A percentile compares a stretch with the other conserved stretches of the same genome.
Evolutionary conservation across 2,888 invertebrate genomes (phyloP).

Genomic region (Mythimna loreyi): DNA sequence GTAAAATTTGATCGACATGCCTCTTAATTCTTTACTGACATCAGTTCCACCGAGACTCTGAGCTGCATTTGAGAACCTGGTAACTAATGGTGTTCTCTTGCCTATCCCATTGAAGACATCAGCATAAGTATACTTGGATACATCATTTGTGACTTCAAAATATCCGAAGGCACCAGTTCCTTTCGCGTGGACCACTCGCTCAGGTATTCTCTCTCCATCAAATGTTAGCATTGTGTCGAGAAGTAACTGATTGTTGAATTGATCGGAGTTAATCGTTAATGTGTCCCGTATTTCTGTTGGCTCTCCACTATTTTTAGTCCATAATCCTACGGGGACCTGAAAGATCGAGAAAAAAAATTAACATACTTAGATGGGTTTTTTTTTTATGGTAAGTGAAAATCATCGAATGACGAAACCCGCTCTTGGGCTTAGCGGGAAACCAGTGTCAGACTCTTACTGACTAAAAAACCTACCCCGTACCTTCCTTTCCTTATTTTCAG

Average conservation of each 20-base stretch:
- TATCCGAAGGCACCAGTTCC: conserved; percentile 96
- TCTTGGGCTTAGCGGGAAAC: too few relatives aligned
- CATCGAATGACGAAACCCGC: too few relatives aligned
- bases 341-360: conserved; percentile 27
- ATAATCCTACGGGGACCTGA: conserved; percentile 69
- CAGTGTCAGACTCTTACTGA: too few relatives aligned
- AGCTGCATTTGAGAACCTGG: conserved; percentile 91
- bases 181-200: conserved; percentile 97
- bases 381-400: too few relatives aligned
- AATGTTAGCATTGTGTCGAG: conserved; percentile 94
- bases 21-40: conserved; percentile 74
- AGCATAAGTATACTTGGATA: conserved; percentile 91
- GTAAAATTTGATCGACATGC: conserved; percentile 81
- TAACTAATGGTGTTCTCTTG: conserved; percentile 90
- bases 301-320: conserved; percentile 94
- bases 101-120: conserved; percentile 91
- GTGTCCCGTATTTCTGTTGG: conserved; percentile 93
- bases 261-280: conserved; percentile 68
- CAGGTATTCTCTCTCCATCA: conserved; percentile 95
- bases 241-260: conserved; percentile 80
- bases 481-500: too few relatives aligned
- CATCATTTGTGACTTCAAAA: conserved; percentile 95
- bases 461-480: too few relatives aligned
- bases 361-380: background rate
- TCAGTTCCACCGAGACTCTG: conserved; percentile 93